These are phyloP conservation scores for Dryococelus australis DNA, from an alignment of 2,888 invertebrate species.

Conservation along the genomic window DNA sequence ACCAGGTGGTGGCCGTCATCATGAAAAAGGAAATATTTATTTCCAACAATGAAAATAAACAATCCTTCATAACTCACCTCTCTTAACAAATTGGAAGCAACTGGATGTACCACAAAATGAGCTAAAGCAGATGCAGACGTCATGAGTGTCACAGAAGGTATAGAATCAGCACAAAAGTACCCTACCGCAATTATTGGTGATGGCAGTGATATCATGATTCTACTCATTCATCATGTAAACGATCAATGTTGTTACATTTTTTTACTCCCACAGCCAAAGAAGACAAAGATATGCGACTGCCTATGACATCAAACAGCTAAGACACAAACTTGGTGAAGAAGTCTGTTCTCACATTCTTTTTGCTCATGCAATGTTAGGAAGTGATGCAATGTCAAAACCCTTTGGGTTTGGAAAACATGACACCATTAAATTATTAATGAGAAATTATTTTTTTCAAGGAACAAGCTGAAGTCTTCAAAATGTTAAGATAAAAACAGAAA, in stretches of 20 bases:
- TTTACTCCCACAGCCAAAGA: neutral
- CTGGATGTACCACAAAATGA: constrained; percentile 11
- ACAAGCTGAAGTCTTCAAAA: neutral
- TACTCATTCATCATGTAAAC: constrained; percentile 4
- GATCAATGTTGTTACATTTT: neutral
- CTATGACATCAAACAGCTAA: neutral
- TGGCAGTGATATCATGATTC: neutral
- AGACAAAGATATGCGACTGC: neutral
- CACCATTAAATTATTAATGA: neutral
- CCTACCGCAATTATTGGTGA: neutral
- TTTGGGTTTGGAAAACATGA: constrained; percentile 1
- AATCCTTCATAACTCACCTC: neutral
- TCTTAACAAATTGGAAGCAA: neutral
- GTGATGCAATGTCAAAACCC: neutral
- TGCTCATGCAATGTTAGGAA: neutral
- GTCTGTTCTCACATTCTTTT: constrained; percentile 21
- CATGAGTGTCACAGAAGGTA: constrained; percentile 18
- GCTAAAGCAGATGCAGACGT: neutral
- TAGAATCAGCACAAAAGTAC: constrained; percentile 12
- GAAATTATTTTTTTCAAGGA: neutral
- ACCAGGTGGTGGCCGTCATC: neutral
- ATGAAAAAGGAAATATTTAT: neutral
- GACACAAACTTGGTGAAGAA: constrained; percentile 23
- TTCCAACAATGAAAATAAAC: constrained; percentile 22
- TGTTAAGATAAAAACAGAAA: neutral